Percentiles rank a stretch among this genome's conserved stretches.
Conservation (phyloP, 2,113 vertebrate species). For the Tychaedon coryphoeus region DNA sequence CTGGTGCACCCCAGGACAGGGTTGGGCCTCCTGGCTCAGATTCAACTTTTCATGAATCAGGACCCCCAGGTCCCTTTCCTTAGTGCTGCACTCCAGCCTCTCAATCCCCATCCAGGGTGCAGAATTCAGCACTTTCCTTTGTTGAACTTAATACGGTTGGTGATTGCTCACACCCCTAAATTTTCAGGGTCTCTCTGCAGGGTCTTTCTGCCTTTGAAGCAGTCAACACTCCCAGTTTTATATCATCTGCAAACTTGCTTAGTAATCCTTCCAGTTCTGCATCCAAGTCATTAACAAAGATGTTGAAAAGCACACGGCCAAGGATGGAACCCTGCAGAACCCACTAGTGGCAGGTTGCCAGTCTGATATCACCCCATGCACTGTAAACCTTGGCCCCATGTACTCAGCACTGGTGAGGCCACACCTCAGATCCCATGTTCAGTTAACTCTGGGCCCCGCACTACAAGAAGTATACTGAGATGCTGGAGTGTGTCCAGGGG, state of each 20-base stretch:
- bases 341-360: too few species aligned
- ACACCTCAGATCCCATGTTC: not conserved
- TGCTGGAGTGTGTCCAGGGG: not conserved
- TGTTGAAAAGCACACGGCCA: not conserved
- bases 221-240: not conserved
- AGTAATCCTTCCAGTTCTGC: not conserved
- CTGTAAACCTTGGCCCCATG: not conserved
- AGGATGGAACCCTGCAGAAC: not conserved
- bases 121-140: fast-evolving
- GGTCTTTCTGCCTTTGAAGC: not conserved
- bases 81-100: not conserved
- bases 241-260: not conserved
- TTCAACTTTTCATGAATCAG: not conserved
- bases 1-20: fast-evolving
- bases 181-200: not conserved
- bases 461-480: not conserved
- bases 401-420: not conserved
- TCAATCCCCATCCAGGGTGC: not conserved
- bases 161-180: not conserved
- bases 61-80: not conserved
- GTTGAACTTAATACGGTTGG: not conserved
- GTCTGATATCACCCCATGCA: too few species aligned
- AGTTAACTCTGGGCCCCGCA: not conserved
- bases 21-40: not conserved
- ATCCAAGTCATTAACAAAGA: not conserved